These are phyloP conservation scores for Syrmaticus mikado DNA, from an alignment of 2,113 vertebrate genomes.

Conservation along the genomic window DNA sequence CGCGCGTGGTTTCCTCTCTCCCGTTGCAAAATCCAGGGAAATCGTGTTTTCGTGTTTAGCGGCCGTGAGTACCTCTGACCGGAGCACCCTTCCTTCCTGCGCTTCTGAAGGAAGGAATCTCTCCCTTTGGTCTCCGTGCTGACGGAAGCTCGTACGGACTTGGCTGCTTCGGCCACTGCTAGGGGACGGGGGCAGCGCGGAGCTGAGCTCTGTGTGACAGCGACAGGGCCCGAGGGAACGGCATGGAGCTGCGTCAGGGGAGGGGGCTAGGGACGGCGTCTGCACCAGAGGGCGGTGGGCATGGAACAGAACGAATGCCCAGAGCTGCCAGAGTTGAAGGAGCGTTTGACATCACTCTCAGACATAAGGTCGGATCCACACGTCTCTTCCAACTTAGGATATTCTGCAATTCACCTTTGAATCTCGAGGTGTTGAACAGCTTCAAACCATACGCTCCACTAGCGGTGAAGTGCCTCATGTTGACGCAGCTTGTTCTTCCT, in stretches of 20 bases:
- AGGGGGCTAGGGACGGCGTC: no score
- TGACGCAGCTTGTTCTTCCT: neutral
- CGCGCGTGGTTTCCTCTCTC: neutral
- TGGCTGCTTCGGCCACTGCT: neutral
- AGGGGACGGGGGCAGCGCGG: neutral
- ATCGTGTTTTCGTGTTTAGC: neutral
- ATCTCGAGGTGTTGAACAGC: neutral
- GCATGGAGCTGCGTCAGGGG: no score
- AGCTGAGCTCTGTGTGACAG: no score
- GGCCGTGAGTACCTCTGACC: neutral
- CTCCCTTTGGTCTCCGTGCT: neutral
- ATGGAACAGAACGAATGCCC: no score
- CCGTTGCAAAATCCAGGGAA: neutral
- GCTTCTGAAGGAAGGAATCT: neutral
- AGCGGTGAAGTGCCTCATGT: neutral
- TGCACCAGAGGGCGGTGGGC: no score
- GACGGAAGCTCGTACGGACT: neutral
- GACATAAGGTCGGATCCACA: no score
- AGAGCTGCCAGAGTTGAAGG: no score
- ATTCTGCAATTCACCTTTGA: neutral
- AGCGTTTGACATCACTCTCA: no score
- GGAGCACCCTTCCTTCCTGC: neutral
- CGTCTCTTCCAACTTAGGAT: no score
- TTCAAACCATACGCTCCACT: neutral
- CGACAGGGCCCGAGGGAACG: no score